Evolutionary conservation across 2,888 invertebrate genomes (phyloP).

Genomic region (Sphaerophoria rueppellii): DNA sequence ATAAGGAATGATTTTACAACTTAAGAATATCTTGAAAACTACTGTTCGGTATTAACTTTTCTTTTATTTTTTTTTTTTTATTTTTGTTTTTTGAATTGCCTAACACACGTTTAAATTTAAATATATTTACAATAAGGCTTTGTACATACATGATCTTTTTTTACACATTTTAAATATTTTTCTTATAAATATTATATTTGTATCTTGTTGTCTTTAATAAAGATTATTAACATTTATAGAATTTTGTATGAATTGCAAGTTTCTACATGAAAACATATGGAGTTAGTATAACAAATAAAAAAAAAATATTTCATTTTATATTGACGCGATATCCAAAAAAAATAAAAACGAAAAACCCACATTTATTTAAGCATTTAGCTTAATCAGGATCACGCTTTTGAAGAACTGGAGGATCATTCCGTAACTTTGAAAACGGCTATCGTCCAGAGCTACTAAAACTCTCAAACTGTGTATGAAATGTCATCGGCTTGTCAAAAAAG

Average conservation of each 20-base stretch:
- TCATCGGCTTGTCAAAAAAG: too few species aligned
- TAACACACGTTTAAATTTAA: constrained; percentile 24
- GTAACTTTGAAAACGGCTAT: too few species aligned
- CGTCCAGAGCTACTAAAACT: too few species aligned
- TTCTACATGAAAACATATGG: constrained; percentile 12
- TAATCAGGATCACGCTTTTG: too few species aligned
- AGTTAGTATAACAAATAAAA: neutral
- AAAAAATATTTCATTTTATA: neutral
- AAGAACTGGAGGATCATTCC: too few species aligned
- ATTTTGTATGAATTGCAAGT: constrained; percentile 38
- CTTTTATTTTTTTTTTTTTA: neutral
- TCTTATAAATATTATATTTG: constrained; percentile 42
- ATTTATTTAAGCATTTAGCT: too few species aligned
- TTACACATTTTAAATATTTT: neutral
- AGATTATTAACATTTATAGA: constrained; percentile 64
- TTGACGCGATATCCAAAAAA: too few species aligned
- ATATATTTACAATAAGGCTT: constrained; percentile 19
- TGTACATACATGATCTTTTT: constrained; percentile 30
- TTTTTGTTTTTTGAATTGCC: neutral
- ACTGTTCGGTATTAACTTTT: constrained; percentile 13
- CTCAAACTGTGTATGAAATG: too few species aligned
- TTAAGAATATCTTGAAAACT: constrained; percentile 47
- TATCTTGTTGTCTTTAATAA: constrained; percentile 38
- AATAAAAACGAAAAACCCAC: too few species aligned
- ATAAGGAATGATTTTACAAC: constrained; percentile 17